A percentile compares a stretch with the other conserved stretches of the same genome.
Conservation (phyloP, 2,113 vertebrate genomes). For the Silurus glanis region DNA sequence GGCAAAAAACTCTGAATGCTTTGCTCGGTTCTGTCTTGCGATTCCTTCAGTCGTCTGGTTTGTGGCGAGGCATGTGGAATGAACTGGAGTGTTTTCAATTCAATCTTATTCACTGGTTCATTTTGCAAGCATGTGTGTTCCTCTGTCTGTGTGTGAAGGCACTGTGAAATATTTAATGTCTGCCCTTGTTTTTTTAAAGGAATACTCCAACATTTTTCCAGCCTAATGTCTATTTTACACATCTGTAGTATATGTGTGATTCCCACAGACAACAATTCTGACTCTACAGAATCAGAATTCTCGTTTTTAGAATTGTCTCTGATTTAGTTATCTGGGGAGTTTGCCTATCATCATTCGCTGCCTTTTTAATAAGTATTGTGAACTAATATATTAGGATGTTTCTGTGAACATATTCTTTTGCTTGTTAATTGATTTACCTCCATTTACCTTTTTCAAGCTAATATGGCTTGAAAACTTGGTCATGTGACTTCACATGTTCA, state of each 20-base stretch:
- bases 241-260: background rate
- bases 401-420: no score
- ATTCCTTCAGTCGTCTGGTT: constrained; percentile 26
- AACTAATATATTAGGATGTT: no score
- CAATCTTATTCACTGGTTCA: constrained; percentile 58
- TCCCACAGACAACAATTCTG: background rate
- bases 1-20: background rate
- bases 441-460: no score
- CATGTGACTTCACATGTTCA: no score
- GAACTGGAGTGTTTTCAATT: constrained; percentile 47
- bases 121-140: constrained; percentile 26
- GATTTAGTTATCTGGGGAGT: no score
- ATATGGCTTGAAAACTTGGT: no score
- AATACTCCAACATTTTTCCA: background rate
- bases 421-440: no score
- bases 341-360: no score
- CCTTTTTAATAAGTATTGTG: no score
- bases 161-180: constrained; percentile 34
- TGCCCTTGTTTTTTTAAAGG: background rate
- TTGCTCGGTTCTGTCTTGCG: constrained; percentile 1
- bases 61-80: constrained; percentile 1
- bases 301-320: no score
- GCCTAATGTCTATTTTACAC: background rate
- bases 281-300: background rate
- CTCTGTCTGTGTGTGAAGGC: constrained; percentile 7